Percentiles rank a stretch among this genome's conserved stretches.
phyloP scores from a whole-genome alignment of 2,888 invertebrate species.

The Tetramorium bicarinatum region DNA sequence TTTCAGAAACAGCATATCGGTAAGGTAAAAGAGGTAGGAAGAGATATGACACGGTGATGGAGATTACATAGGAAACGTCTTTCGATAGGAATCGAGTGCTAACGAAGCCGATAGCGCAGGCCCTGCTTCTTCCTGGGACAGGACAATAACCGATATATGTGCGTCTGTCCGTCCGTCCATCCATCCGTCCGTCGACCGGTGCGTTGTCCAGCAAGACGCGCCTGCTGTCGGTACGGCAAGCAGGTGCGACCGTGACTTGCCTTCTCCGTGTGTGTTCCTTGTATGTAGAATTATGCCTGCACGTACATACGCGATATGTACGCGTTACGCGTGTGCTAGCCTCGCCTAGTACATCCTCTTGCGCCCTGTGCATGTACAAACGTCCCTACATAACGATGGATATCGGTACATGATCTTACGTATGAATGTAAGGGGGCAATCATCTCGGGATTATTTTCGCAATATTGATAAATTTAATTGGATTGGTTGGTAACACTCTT shows the following conservation, averaged over 20 bases:
- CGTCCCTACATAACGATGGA: constrained; percentile 37
- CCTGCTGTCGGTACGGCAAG: constrained; percentile 77
- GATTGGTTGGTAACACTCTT: not conserved
- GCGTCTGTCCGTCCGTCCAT: constrained; percentile 65
- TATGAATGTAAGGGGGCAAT: not conserved
- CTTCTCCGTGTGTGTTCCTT: constrained; percentile 69
- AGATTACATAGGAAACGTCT: constrained; percentile 68
- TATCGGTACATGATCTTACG: not conserved
- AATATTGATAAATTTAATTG: constrained; percentile 1
- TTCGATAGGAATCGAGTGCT: constrained; percentile 73
- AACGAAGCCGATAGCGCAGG: constrained; percentile 77
- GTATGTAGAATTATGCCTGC: constrained; percentile 76
- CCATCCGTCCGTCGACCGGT: constrained; percentile 75
- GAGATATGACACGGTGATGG: constrained; percentile 65
- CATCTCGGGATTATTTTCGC: not conserved
- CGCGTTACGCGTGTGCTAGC: constrained; percentile 53
- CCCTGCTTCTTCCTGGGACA: constrained; percentile 67
- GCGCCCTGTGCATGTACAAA: constrained; percentile 20
- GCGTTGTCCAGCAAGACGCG: constrained; percentile 72
- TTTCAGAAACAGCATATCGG: not conserved
- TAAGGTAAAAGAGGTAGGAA: constrained; percentile 41
- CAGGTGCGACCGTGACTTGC: constrained; percentile 84
- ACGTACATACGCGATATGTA: constrained; percentile 55
- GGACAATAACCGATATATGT: constrained; percentile 76
- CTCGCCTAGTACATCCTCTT: constrained; percentile 42